Percentiles rank a stretch among this genome's conserved stretches.
Evolutionary conservation across 2,888 invertebrate species (phyloP).

Genomic region (Lycia hirtaria): DNA sequence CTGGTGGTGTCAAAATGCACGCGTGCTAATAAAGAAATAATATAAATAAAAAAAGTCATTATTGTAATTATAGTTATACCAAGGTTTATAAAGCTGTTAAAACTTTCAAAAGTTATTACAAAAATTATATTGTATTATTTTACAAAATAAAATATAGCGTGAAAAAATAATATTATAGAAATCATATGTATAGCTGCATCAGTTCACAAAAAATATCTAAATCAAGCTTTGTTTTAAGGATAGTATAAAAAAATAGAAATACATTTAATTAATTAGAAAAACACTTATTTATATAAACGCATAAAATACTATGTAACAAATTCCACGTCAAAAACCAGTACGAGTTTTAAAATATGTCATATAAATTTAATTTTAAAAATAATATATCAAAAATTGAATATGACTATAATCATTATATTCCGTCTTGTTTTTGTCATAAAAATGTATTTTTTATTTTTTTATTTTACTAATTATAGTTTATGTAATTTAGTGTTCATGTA

Average conservation of each 20-base stretch:
- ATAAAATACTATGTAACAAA: not conserved
- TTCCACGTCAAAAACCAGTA: not conserved
- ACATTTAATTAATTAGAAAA: not conserved
- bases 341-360: not conserved
- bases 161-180: constrained; percentile 5
- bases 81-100: constrained; percentile 28
- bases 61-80: constrained; percentile 36
- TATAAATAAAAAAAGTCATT: constrained; percentile 50
- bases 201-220: constrained; percentile 3
- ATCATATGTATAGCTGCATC: constrained; percentile 6
- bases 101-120: constrained; percentile 28
- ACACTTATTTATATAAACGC: not conserved
- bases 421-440: too few species aligned
- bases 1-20: constrained; percentile 80
- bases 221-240: not conserved
- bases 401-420: too few species aligned
- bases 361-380: not conserved
- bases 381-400: too few species aligned
- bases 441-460: too few species aligned
- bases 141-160: not conserved
- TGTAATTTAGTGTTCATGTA: constrained; percentile 10
- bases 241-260: not conserved
- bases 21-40: constrained; percentile 65
- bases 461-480: not conserved
- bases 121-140: constrained; percentile 17